Evolutionary conservation across 2,113 vertebrate species (phyloP).

Genomic region (Ranitomeya variabilis): DNA sequence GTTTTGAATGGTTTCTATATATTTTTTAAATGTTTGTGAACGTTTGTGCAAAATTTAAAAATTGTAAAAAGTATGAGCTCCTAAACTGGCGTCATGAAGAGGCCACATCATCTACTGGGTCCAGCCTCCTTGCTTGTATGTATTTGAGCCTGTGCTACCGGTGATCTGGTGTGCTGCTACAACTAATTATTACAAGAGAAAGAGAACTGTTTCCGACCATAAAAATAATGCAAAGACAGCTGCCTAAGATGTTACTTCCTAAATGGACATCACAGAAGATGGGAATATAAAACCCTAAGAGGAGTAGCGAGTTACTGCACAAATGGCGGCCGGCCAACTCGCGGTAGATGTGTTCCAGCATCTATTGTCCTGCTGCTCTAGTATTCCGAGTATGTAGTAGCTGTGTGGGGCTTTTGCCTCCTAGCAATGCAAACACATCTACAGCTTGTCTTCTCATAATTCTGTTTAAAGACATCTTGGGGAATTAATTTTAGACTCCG

Average conservation of each 20-base stretch:
- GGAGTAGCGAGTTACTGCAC: slow-evolving; percentile 12
- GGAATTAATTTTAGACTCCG: background rate
- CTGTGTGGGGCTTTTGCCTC: slow-evolving; percentile 9
- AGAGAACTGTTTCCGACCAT: background rate
- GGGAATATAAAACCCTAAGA: background rate
- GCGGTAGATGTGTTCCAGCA: slow-evolving; percentile 9
- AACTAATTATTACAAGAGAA: background rate
- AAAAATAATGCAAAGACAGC: background rate
- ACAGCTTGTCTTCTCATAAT: background rate
- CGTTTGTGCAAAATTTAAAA: background rate
- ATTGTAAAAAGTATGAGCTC: background rate
- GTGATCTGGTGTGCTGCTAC: background rate
- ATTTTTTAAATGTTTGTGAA: background rate
- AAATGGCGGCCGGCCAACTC: slow-evolving; percentile 30
- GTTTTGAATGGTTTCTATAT: background rate
- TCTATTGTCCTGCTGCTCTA: slow-evolving; percentile 35
- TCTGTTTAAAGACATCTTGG: background rate
- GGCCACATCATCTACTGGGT: background rate
- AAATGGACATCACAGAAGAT: background rate
- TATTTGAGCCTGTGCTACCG: background rate
- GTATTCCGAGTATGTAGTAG: slow-evolving; percentile 17
- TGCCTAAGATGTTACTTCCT: background rate
- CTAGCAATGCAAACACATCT: background rate
- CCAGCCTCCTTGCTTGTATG: background rate
- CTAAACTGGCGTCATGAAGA: background rate